A percentile compares a stretch with the other conserved stretches of the same genome.
phyloP scores from a whole-genome alignment of 2,113 vertebrate genomes.

The Emydocephalus ijimae region DNA sequence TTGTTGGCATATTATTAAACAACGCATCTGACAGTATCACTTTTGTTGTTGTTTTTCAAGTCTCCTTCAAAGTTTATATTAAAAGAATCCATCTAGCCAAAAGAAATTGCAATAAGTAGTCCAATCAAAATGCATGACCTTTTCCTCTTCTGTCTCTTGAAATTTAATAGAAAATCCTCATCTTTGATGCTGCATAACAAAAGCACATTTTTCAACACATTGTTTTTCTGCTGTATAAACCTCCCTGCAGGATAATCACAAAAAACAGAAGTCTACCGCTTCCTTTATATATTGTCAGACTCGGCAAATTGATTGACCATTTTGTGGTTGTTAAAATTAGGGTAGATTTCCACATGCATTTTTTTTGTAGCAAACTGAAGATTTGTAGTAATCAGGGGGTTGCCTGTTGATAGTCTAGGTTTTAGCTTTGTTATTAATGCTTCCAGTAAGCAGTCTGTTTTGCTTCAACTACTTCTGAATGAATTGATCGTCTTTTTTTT shows the following conservation, averaged over 20 bases:
- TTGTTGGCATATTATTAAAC: not conserved
- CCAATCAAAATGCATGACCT: not conserved
- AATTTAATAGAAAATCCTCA: not conserved
- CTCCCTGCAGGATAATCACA: not conserved
- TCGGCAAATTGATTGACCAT: not conserved
- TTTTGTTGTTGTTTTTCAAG: not conserved
- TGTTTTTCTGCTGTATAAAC: not conserved
- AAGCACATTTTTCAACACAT: not conserved
- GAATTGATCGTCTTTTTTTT: not conserved
- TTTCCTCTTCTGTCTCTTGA: not conserved
- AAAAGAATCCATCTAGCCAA: not conserved
- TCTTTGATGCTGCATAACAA: not conserved
- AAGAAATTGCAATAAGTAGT: not conserved
- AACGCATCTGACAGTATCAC: not conserved
- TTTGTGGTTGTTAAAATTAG: not conserved
- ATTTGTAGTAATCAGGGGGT: not conserved
- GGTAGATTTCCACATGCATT: not conserved
- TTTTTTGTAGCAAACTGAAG: not conserved
- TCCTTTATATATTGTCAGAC: not conserved
- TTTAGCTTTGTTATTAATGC: not conserved
- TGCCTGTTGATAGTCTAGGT: not conserved
- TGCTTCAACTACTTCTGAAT: not conserved
- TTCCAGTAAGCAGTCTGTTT: not conserved
- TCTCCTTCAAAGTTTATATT: not conserved
- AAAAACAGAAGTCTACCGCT: not conserved